A percentile compares a stretch with the other conserved stretches of the same genome.
These are phyloP conservation scores for Macrobrachium nipponense DNA, from an alignment of 1,140 invertebrate species.

Conservation along the genomic window DNA sequence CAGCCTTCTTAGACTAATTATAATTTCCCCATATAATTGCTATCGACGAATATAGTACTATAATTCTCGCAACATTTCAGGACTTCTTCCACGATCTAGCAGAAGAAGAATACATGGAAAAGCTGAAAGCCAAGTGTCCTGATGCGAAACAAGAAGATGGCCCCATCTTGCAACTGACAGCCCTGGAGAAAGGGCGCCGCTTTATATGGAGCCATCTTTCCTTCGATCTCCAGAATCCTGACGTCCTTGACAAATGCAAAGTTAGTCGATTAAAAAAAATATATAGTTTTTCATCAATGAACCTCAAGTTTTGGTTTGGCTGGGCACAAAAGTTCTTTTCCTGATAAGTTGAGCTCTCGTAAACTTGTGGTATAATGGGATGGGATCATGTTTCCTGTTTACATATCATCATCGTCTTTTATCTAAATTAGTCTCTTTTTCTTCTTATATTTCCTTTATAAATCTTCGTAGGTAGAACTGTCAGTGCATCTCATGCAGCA, in stretches of 20 bases:
- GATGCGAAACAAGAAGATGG: not conserved
- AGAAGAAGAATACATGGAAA: not conserved
- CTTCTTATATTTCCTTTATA: too few species aligned
- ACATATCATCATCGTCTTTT: not conserved
- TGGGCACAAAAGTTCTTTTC: not conserved
- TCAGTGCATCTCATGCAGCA: too few species aligned
- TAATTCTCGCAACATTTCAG: not conserved
- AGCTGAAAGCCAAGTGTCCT: not conserved
- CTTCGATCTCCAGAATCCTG: conserved; percentile 66
- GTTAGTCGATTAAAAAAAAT: conserved; percentile 68
- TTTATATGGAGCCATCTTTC: conserved; percentile 71
- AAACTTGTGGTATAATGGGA: not conserved
- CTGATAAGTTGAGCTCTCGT: too few species aligned
- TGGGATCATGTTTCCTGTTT: not conserved
- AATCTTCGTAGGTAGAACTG: too few species aligned
- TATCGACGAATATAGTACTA: too few species aligned
- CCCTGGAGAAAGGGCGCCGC: conserved; percentile 63
- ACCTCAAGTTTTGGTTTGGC: not conserved
- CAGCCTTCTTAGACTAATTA: too few species aligned
- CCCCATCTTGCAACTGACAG: not conserved
- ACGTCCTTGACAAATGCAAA: conserved; percentile 69
- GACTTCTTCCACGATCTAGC: not conserved
- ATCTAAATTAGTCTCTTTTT: not conserved
- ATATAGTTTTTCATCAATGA: not conserved
- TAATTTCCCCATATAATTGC: too few species aligned